Base-by-base conservation (phyloP, 1,140 invertebrate species). In the Sycobia sp. region DNA sequence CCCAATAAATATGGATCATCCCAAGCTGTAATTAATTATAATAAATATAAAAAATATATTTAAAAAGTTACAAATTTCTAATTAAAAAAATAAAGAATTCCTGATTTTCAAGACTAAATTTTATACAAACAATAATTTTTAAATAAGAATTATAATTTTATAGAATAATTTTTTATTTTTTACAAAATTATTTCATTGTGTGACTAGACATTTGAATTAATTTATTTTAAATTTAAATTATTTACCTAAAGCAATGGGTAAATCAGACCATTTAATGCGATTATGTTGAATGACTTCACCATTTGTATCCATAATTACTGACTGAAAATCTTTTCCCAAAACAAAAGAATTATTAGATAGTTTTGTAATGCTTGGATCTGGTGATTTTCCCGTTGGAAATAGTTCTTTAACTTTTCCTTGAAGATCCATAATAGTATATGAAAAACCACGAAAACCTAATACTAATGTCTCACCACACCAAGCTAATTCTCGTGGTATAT, bases 1-100 rank as follows among this genome's bases (percentile, higher is more conserved):
- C 92, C 94, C 39, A 98, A 80, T 5, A 95, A 80, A 81, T 94
- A 98, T 16, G 96, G 96, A 71, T 92, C 89, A 81, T 97, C 93
- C 87, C 95, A 93, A 14, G 89, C 93, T 94, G 72, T 60, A 62
- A 57, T 66, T 34, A 22, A 54, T 53, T 36, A 39, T 44, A 13
- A 29, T 43, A 10, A 55, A 27, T 43, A 36, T 23, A 36, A 38
- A 14, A n/a, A 32, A 44, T 7, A 29, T n/a, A 29, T 49, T 29
- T 49, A 25, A 47, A 32, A 20, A 32, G 2, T 3, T 23, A 44
- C 11, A 23, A 22, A 36, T 55, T 32, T 39, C 1, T 16, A 43
- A 5, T 43, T 13, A 23, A n/a, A n/a, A n/a, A 11, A 44, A 11
- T 44, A 47, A 47, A 32, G 4, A 32, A 32, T 32, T 32, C 4